Conservation (phyloP, 2,113 vertebrate species). For the Hipposideros armiger region DNA sequence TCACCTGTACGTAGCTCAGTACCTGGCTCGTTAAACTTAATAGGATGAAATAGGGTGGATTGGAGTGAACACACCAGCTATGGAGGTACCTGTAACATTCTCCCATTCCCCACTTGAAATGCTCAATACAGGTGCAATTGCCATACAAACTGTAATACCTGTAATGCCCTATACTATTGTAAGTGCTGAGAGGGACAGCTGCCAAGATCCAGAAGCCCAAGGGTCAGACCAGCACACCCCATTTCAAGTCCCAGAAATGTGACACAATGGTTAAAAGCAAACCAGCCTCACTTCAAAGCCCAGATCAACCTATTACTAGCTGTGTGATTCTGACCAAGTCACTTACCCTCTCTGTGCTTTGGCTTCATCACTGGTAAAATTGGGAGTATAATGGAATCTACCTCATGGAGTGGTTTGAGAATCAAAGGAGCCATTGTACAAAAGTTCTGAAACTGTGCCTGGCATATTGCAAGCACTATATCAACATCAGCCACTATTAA, state of each 20-base stretch:
- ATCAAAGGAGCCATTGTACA: background rate
- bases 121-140: background rate
- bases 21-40: background rate
- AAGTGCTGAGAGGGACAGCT: rapidly evolving
- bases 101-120: background rate
- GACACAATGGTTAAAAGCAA: background rate
- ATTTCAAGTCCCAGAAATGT: background rate
- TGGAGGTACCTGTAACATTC: background rate
- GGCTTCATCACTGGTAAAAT: background rate
- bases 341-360: background rate
- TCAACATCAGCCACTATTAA: background rate
- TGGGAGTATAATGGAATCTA: background rate
- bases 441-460: background rate
- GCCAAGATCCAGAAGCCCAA: background rate
- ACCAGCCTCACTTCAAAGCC: background rate
- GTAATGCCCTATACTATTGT: rapidly evolving
- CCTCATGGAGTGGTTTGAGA: background rate
- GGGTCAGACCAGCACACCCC: background rate
- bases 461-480: background rate
- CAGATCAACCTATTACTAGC: background rate
- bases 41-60: rapidly evolving
- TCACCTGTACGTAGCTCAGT: background rate
- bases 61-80: background rate
- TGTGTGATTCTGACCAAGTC: background rate
- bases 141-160: rapidly evolving